These are phyloP conservation scores for Eupleurogrammus muticus DNA, from an alignment of 2,797 vertebrate genomes.

Conservation along the genomic window DNA sequence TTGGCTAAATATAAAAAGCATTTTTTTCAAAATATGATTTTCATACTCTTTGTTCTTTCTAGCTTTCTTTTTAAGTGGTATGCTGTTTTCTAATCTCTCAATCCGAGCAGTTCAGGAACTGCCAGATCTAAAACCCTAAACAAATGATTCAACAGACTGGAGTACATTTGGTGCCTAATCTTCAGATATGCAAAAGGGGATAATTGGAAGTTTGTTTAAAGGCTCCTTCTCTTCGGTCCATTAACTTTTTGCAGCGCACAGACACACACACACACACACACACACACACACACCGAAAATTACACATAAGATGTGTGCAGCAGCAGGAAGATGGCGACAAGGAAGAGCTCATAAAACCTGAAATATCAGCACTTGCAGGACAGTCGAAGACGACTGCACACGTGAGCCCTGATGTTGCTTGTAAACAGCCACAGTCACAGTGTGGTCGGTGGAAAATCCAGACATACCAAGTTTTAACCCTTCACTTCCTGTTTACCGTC, in stretches of 20 bases:
- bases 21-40: too few species aligned
- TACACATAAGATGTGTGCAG: not conserved
- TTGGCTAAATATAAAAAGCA: not conserved
- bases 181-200: constrained; percentile 42
- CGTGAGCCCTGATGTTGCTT: constrained; percentile 49
- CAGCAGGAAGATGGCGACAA: not conserved
- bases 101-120: constrained; percentile 33
- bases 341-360: not conserved
- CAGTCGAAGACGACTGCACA: not conserved
- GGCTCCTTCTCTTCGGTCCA: constrained; percentile 28
- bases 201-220: constrained; percentile 37
- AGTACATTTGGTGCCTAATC: constrained; percentile 38
- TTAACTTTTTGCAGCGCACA: constrained; percentile 34
- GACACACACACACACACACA: constrained; percentile 8
- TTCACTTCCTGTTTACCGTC: constrained; percentile 78
- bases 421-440: constrained; percentile 52
- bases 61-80: constrained; percentile 21
- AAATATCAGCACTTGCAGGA: not conserved
- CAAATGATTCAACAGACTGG: constrained; percentile 49
- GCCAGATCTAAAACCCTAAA: constrained; percentile 18
- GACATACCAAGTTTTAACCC: constrained; percentile 72
- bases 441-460: constrained; percentile 76
- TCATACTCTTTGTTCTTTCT: not conserved
- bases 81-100: constrained; percentile 48
- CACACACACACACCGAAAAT: not conserved